A percentile compares a stretch with the other conserved stretches of the same genome.
Conservation (phyloP, 2,888 invertebrate species). For the Lacanobia wlatinum region DNA sequence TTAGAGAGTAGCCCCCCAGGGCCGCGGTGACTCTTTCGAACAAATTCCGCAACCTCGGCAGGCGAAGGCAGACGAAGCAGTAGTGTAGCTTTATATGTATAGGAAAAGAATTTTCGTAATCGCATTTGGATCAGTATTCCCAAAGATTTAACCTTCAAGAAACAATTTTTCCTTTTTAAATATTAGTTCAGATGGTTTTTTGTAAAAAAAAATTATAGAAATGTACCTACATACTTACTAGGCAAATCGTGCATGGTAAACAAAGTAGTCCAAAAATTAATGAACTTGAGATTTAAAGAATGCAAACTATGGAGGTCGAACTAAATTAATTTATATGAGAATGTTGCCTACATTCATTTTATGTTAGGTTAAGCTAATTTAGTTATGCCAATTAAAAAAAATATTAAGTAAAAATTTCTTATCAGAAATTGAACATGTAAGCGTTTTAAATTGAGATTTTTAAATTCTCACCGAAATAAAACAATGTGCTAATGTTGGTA, state of each 20-base stretch:
- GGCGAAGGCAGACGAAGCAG: too few species aligned
- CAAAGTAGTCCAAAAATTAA: not conserved
- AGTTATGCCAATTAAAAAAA: not conserved
- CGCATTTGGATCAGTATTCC: too few species aligned
- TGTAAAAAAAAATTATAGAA: too few species aligned
- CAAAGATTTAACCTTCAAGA: too few species aligned
- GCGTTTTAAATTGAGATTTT: not conserved
- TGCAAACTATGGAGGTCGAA: not conserved
- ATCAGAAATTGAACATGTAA: not conserved
- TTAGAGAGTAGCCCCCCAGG: too few species aligned
- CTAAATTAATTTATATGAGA: not conserved
- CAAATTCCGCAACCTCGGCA: too few species aligned
- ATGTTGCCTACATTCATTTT: not conserved
- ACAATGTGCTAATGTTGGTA: not conserved
- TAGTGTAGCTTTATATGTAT: too few species aligned
- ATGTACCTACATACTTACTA: not conserved
- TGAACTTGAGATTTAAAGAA: not conserved
- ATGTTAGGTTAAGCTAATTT: not conserved
- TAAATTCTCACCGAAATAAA: constrained; percentile 8
- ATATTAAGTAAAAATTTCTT: not conserved
- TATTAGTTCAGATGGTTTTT: too few species aligned
- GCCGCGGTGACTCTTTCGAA: too few species aligned
- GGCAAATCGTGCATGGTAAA: not conserved
- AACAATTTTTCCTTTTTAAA: too few species aligned
- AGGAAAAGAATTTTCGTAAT: too few species aligned